A percentile compares a stretch with the other conserved stretches of the same genome.
Conservation (phyloP, 2,888 invertebrate genomes). For the Leucophora obtusa region DNA sequence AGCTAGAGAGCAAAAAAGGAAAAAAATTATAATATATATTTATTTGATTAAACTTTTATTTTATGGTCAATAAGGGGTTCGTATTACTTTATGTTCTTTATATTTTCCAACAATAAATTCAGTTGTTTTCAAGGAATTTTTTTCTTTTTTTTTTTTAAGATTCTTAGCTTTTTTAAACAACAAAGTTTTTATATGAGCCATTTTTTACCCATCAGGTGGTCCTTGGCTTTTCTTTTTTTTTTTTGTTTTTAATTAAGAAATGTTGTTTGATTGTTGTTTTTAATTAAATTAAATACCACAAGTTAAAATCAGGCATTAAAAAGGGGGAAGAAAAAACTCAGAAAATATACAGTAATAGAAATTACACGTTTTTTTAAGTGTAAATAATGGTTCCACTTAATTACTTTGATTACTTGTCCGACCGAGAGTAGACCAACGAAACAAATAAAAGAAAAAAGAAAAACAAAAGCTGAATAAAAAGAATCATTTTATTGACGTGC, state of each 20-base stretch:
- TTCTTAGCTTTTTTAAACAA: neutral
- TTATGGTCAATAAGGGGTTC: conserved; percentile 30
- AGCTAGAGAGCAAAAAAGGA: neutral
- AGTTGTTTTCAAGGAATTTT: conserved; percentile 5
- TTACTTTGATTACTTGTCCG: conserved; percentile 57
- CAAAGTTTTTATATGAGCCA: conserved; percentile 8
- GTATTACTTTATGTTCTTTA: neutral
- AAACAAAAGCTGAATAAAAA: conserved; percentile 9
- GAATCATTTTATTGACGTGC: conserved; percentile 14
- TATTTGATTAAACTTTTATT: conserved; percentile 51
- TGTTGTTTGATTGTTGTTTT: conserved; percentile 62
- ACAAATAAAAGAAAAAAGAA: neutral
- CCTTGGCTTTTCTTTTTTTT: conserved; percentile 38
- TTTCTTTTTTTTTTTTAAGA: neutral
- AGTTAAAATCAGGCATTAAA: conserved; percentile 3
- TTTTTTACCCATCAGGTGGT: conserved; percentile 63
- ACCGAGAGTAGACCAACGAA: neutral
- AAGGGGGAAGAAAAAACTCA: conserved; percentile 11
- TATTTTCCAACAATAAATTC: neutral
- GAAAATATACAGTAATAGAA: conserved; percentile 36
- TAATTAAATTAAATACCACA: conserved; percentile 62
- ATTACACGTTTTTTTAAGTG: conserved; percentile 62
- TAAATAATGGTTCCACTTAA: conserved; percentile 64
- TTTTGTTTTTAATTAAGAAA: conserved; percentile 63
- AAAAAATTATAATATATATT: conserved; percentile 38